Evolutionary conservation across 2,113 vertebrate genomes (phyloP), one percentile per base, ranked within the genome.

Genomic region (Dicrurus megarhynchus): DNA sequence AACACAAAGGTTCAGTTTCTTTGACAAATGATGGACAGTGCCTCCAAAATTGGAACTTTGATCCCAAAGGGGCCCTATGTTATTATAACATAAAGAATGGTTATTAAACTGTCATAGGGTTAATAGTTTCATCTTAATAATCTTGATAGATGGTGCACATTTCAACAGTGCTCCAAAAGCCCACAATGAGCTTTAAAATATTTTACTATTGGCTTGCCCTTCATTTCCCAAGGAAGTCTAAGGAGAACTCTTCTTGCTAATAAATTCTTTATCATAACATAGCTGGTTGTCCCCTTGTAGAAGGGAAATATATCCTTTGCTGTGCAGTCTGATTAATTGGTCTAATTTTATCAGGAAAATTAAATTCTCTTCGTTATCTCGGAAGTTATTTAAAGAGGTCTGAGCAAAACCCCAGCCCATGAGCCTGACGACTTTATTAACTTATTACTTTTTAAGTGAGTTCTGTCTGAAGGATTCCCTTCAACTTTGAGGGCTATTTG

Each of bases 91-190:
- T 98, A 98, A 98, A 98, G 97, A 98, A 98, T 94, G 96, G 93
- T 98, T 98, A 98, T 98, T 98, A 98, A 98, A 98, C 96, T 98
- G 97, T 98, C 98, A 97, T 93, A 96, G 97, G 93, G 97, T 97
- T 97, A 98, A 98, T 97, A 97, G 97, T 97, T 98, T 98, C 95
- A 98, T 98, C 96, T 98, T 98, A 98, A 98, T 98, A 98, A 98
- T 96, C 97, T 97, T 98, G 96, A 97, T 98, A 97, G 97, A 97
- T 97, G 94, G 96, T 69, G 96, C 91, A 96, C 96, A 96, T 97
- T 97, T 96, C 84, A 93, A 73, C 53, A 77, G 89, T 91, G 65
- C 95, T 95, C 88, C 90, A 93, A 93, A 96, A 91, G 92, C 84
- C 91, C 84, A 93, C 91, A 96, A 83, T 95, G 95, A 91, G 69